Base-by-base conservation (phyloP, 2,888 invertebrate genomes). In the Drosophila meridiana region DNA sequence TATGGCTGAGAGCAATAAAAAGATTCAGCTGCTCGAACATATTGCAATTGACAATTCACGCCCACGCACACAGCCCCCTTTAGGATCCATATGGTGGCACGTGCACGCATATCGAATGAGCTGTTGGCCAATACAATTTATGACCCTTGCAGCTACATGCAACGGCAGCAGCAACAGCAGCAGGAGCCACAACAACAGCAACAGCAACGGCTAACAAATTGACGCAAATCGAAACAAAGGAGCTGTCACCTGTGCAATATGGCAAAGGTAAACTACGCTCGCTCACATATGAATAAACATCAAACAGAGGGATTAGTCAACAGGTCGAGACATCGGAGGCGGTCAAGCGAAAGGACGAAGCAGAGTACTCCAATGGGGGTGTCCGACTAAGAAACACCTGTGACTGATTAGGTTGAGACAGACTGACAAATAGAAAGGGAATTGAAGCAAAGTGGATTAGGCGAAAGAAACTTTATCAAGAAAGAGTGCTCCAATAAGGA, bases 1-100 rank as follows among this genome's bases (percentile, higher is more conserved):
- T 76, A 78, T 76, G 63, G 34, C 53, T 34, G n/a, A 60, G 8
- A 42, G 69, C 70, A 70, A 70, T 80, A 77, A 76, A 76, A 63
- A 48, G 77, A 69, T 77, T 69, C 79, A 48, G 14, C 55, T 52
- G 61, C 64, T 64, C 61, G 57, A 28, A 43, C 28, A 62, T 63
- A 77, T 78, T 62, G 59, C 58, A 77, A 30, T 50, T 71, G 58
- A 59, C 6, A 11, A 43, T 14, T n/a, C 55, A 13, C n/a, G 5
- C 13, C 9, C 3, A 47, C n/a, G 1, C 4, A 0, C 14, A 8
- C 6, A 28, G n/a, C 3, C 11, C 34, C 43, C 56, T 13, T 20
- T 13, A 34, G 34, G 4, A 3, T 26, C 42, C 36, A 50, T 53
- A 26, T 40, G 36, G 50, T 11, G 42, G 32, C 63, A 68, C 75